A percentile compares a stretch with the other conserved stretches of the same genome.
phyloP scores from a whole-genome alignment of 2,113 vertebrate species.

The Zosterops pallidus region DNA sequence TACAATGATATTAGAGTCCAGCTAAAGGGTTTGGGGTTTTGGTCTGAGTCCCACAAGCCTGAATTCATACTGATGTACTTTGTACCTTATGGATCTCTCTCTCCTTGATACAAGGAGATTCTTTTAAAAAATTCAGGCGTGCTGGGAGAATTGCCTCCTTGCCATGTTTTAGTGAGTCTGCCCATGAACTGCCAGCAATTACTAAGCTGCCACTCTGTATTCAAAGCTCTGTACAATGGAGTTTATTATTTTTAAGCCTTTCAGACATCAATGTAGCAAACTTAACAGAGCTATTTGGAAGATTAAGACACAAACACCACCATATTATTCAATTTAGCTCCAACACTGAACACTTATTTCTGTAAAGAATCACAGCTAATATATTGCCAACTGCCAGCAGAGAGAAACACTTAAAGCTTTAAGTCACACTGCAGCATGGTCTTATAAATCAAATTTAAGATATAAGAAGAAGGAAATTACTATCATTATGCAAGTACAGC shows the following conservation, averaged over 20 bases:
- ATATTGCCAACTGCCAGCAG: not conserved
- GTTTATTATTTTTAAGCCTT: conserved; percentile 62
- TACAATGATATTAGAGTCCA: not conserved
- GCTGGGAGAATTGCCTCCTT: conserved; percentile 35
- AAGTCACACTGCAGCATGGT: not conserved
- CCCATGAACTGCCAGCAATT: conserved; percentile 13
- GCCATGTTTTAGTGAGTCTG: not conserved
- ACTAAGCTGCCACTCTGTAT: conserved; percentile 5
- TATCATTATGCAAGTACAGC: not conserved
- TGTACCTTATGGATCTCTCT: not conserved
- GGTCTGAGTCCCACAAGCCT: not conserved
- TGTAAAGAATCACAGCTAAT: conserved; percentile 12
- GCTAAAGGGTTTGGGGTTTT: not conserved
- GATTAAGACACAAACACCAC: conserved; percentile 42
- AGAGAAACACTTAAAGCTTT: conserved; percentile 25
- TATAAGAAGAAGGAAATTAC: conserved; percentile 23
- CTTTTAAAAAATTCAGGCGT: not conserved
- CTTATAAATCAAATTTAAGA: conserved; percentile 6
- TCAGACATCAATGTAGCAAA: not conserved
- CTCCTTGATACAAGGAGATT: not conserved
- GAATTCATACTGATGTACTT: not conserved
- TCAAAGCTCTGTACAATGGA: conserved; percentile 41
- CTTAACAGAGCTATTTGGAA: conserved; percentile 41
- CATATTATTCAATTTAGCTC: conserved; percentile 62
- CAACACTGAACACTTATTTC: conserved; percentile 14